Percentiles rank a stretch among this genome's conserved stretches.
phyloP scores from a whole-genome alignment of 1,140 invertebrate genomes.

The Saccostrea glomerata region DNA sequence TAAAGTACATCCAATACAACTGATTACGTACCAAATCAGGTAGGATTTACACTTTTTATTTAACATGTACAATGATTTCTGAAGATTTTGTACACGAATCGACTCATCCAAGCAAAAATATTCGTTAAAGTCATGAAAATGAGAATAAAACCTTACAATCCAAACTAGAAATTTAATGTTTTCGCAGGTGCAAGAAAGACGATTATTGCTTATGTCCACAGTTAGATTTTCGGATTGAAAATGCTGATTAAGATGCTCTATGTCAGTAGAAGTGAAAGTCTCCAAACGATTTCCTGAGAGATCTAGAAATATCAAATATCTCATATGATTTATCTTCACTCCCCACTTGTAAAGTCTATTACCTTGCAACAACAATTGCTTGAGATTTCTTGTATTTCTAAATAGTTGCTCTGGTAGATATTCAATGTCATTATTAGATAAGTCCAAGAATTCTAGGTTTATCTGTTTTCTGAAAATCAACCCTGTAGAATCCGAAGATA shows the following conservation, averaged over 20 bases:
- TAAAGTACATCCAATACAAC: background rate
- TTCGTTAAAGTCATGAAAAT: background rate
- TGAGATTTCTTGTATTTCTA: background rate
- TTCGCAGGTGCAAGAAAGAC: background rate
- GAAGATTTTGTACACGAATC: background rate
- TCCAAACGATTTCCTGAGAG: background rate
- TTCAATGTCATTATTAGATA: background rate
- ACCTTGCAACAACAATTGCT: background rate
- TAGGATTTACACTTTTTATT: background rate
- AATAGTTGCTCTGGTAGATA: background rate
- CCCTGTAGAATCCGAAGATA: background rate
- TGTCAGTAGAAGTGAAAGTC: background rate
- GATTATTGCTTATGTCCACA: background rate
- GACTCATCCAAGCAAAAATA: background rate
- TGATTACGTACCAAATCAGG: background rate
- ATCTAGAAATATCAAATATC: background rate
- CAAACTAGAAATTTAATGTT: background rate
- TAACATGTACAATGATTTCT: background rate
- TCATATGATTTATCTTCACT: background rate
- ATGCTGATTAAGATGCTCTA: background rate
- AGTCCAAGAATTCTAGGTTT: background rate
- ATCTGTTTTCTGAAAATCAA: background rate
- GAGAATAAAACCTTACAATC: background rate
- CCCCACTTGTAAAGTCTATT: background rate
- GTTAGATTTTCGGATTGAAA: background rate